These are phyloP conservation scores for Dryobota labecula DNA, from an alignment of 2,888 invertebrate genomes.

Conservation along the genomic window DNA sequence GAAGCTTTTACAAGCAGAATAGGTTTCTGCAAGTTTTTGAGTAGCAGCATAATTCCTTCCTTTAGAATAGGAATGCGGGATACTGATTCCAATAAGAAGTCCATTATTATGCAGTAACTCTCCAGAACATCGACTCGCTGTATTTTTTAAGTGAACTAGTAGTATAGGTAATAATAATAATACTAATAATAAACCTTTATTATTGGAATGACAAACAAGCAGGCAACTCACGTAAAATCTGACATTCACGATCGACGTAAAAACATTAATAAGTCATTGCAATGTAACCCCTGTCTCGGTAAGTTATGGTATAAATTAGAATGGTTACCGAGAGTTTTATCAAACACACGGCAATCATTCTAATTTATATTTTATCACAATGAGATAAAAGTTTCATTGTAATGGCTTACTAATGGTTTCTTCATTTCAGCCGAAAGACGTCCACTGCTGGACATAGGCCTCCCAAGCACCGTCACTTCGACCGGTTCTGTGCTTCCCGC, in stretches of 20 bases:
- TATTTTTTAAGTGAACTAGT: conserved; percentile 9
- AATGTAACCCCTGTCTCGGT: no score
- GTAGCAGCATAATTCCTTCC: conserved; percentile 64
- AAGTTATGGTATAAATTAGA: no score
- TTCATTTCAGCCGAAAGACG: no score
- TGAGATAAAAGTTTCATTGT: no score
- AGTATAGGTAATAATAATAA: not conserved
- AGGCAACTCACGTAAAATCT: not conserved
- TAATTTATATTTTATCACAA: not conserved
- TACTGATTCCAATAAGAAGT: conserved; percentile 76
- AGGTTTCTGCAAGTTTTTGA: conserved; percentile 75
- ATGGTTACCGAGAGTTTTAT: not conserved
- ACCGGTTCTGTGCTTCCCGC: no score
- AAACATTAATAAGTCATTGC: not conserved
- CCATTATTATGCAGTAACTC: conserved; percentile 71
- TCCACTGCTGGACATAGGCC: no score
- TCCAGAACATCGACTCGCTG: conserved; percentile 72
- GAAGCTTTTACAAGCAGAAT: conserved; percentile 70
- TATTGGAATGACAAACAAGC: not conserved
- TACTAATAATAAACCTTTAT: no score
- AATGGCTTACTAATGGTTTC: not conserved
- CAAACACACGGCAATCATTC: not conserved
- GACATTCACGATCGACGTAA: not conserved
- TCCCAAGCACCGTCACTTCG: no score
- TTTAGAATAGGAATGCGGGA: conserved; percentile 61